Base-by-base conservation (phyloP, 2,888 invertebrate genomes). In the Ochropleura plecta region DNA sequence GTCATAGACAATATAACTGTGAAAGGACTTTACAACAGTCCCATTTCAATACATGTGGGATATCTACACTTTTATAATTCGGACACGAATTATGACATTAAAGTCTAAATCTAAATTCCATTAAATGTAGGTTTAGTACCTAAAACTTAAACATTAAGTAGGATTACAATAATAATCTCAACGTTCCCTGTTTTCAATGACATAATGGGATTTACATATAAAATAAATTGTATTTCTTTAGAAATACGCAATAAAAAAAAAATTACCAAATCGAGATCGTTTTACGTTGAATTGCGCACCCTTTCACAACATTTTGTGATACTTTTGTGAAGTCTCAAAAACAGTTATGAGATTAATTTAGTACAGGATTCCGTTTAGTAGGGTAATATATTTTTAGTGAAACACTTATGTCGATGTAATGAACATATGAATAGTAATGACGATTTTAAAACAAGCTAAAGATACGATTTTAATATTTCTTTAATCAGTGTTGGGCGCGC, bases 161-260 rank as follows among this genome's bases (percentile, higher is more conserved):
- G 78, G 82, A 80, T 71, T 78, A 69, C 71, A 77, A 80, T 78
- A 64, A 77, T 77, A 82, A 71, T 78, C 77, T 40, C 59, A 73
- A 75, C 81, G 4, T 51, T 48, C 65, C 53, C 76, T 55, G 51
- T 70, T 53, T 68, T 49, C 8, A 70, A 44, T 53, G 72, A 60
- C 59, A 70, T 4, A 51, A 79, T 59, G 57, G 10, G 5, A n/a
- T 69, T 42, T 46, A 20, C n/a, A 40, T 51, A 12, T n/a, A 59
- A 51, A 51, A n/a, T 18, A 48, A 64, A 1, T 9, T 10, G 9
- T 12, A 5, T 20, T 48, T 49, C 48, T 48, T 46, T 67, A 53
- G 7, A 55, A 18, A 55, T 42, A 65, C 1, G 6, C 7, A 46
- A 7, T n/a, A 44, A 20, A 73, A 70, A 51, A 40, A 51, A 59